These are phyloP conservation scores for Parambassis ranga DNA, from an alignment of 2,797 vertebrate genomes.

Conservation along the genomic window DNA sequence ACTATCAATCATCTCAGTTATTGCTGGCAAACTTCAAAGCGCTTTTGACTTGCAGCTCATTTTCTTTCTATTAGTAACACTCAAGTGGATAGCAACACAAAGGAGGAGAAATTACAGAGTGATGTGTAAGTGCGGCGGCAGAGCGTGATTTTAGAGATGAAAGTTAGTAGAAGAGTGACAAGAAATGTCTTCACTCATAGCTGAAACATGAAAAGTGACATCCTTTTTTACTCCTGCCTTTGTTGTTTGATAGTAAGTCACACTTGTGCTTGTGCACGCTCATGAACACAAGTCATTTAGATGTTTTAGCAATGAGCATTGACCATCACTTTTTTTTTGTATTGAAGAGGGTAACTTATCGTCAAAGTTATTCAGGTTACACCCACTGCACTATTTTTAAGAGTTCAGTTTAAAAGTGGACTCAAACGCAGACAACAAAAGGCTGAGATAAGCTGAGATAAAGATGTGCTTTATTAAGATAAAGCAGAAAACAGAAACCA, in stretches of 20 bases:
- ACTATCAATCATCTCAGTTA: conserved; percentile 71
- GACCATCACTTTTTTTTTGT: too few relatives aligned
- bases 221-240: conserved; percentile 26
- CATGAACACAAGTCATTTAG: too few relatives aligned
- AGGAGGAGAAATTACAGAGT: conserved; percentile 24
- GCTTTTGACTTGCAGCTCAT: conserved; percentile 45
- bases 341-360: too few relatives aligned
- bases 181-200: conserved; percentile 25
- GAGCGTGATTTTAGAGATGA: not conserved
- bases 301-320: too few relatives aligned
- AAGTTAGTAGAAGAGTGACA: conserved; percentile 20
- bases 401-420: too few relatives aligned
- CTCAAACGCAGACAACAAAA: too few relatives aligned
- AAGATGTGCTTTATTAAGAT: too few relatives aligned
- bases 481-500: too few relatives aligned
- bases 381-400: too few relatives aligned
- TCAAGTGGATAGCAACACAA: conserved; percentile 51
- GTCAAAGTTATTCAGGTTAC: too few relatives aligned
- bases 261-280: too few relatives aligned
- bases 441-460: too few relatives aligned
- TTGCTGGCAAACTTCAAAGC: conserved; percentile 60
- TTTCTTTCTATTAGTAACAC: conserved; percentile 69
- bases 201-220: conserved; percentile 13
- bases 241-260: conserved; percentile 34
- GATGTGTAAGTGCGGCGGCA: not conserved